Evolutionary conservation across 2,113 vertebrate genomes (phyloP), one percentile per base, ranked within the genome.

Genomic region (Bothrops jararaca): DNA sequence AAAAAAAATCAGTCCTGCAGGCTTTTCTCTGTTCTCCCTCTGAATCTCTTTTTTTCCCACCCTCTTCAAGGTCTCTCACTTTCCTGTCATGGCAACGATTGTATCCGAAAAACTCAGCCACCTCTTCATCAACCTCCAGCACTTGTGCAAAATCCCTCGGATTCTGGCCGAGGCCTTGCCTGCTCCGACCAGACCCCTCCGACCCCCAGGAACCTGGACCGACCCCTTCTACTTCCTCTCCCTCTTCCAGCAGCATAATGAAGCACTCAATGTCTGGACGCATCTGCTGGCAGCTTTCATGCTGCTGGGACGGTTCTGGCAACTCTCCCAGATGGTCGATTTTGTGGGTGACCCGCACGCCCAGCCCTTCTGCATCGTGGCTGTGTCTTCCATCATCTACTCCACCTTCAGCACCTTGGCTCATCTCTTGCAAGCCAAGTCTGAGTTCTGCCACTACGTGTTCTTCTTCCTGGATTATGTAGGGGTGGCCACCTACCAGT

Each of bases 391-490:
- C 74, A 98, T 99, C 97, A 98, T 98, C 92, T 99, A 99, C 97
- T 97, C 99, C 95, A 97, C 96, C 1, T 98, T 98, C 98, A 99
- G 99, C 92, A 97, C 98, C 20, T 96, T 99, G 12, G 99, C 99
- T 15, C 99, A 99, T 94, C 98, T 99, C 57, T 97, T 99, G 94
- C 98, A 99, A 85, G 98, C 99, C 96, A 99, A 99, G 58, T 99
- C 99, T 0, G 99, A 99, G 97, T 98, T 99, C 96, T 99, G 99
- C 95, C 99, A 98, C 95, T 99, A 99, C 95, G 96, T 98, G 64
- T 99, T 99, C 97, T 99, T 99, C 97, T 99, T 99, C 97, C 93
- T 99, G 97, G 99, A 99, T 97, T 99, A 99, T 0, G 98, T 99
- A 58, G 99, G 99, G 0, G 99, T 99, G 0, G 98, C 99, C 0